These are phyloP conservation scores for Amphimedon queenslandica DNA, from an alignment of 37 sponge, comb jelly and placozoan species.

Conservation along the genomic window DNA sequence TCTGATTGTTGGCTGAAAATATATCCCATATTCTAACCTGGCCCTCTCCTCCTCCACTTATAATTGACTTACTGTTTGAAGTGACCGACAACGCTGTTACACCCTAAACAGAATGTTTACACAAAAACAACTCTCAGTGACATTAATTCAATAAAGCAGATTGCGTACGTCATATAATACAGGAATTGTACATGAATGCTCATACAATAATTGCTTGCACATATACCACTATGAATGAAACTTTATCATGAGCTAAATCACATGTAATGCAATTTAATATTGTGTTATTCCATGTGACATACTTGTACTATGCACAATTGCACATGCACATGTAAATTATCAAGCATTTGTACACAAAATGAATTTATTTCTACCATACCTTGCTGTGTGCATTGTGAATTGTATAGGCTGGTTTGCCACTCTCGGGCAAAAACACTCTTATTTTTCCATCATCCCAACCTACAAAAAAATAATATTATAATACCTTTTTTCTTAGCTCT, in stretches of 20 bases:
- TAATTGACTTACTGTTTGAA: constrained; percentile 53
- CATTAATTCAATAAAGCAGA: too few species aligned
- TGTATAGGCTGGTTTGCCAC: constrained; percentile 82
- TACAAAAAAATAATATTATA: constrained; percentile 8
- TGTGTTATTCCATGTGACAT: too few species aligned
- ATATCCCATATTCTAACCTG: constrained; percentile 97
- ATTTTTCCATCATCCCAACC: constrained; percentile 99
- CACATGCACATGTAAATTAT: too few species aligned
- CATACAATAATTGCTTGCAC: neutral
- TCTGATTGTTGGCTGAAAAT: constrained; percentile 31
- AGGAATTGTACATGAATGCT: neutral
- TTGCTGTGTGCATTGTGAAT: constrained; percentile 97
- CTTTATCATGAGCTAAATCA: too few species aligned
- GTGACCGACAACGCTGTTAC: constrained; percentile 91
- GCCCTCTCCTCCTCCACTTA: constrained; percentile 99
- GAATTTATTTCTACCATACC: constrained; percentile 13
- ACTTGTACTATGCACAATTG: too few species aligned
- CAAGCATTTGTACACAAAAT: neutral
- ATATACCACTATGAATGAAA: too few species aligned
- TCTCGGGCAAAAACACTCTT: constrained; percentile 84
- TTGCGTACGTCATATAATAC: neutral
- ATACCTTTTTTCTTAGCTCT: neutral
- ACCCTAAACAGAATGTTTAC: constrained; percentile 76
- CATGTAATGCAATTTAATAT: too few species aligned
- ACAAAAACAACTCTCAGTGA: too few species aligned